Conservation (phyloP, 2,797 vertebrate species). For the Monodelphis domestica region DNA sequence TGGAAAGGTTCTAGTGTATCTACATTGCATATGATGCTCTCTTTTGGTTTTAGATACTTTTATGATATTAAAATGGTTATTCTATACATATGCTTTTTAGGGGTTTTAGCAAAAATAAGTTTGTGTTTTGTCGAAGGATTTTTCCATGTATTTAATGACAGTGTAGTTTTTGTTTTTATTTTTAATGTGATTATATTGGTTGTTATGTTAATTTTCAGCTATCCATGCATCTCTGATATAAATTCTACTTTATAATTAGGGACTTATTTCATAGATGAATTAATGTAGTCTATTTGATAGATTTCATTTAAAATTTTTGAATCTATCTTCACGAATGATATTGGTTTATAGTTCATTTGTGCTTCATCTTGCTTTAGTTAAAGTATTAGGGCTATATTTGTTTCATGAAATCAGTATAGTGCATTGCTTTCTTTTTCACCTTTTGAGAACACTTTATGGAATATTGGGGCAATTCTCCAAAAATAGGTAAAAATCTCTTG, state of each 20-base stretch:
- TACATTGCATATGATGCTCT: background rate
- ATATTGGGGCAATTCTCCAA: too few species aligned
- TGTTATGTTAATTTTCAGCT: background rate
- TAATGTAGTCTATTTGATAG: background rate
- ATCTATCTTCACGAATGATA: too few species aligned
- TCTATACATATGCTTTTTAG: background rate
- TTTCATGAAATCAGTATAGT: too few species aligned
- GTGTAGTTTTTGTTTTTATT: background rate
- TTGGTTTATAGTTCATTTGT: too few species aligned
- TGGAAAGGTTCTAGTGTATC: background rate
- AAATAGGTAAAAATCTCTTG: too few species aligned
- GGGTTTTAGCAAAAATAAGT: background rate
- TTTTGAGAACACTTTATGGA: too few species aligned
- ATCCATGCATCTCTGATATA: background rate
- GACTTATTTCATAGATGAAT: background rate
- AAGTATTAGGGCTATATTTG: too few species aligned
- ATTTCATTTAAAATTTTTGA: background rate
- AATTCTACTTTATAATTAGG: background rate
- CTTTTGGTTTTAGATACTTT: background rate
- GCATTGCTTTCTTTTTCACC: too few species aligned
- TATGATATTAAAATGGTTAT: background rate
- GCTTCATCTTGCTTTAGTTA: too few species aligned
- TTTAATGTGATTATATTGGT: background rate
- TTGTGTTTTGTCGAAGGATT: background rate
- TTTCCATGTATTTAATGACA: background rate